Evolutionary conservation across 2,113 vertebrate species (phyloP), one percentile per base, ranked within the genome.

Genomic region (Panthera uncia): DNA sequence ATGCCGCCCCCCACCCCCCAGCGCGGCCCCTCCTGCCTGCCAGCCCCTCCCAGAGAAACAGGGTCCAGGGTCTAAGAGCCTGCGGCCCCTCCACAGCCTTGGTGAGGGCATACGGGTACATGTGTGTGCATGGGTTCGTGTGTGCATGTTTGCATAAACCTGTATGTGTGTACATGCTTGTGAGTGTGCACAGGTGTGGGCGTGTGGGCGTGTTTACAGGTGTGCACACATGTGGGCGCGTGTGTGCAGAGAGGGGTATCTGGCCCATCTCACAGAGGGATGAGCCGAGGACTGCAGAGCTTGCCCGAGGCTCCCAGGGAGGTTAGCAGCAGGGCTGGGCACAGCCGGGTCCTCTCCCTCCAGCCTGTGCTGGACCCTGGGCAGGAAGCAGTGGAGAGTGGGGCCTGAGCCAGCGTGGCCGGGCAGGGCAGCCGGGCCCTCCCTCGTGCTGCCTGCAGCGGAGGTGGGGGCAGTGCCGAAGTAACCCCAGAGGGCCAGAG

Each of bases 141-240:
- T n/a, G 33, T 45, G 29, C 50, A 19, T 12, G 38, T 65, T 16
- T 12, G 16, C 57, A 29, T 29, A 4, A 23, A 33, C 15, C 69
- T 4, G 45, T 21, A 9, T 61, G 57, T 23, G 57, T 48, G 29
- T 33, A 5, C 38, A 21, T 69, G 68, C 14, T 36, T 69, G 13
- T 12, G 9, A 18, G 7, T 18, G 6, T 13, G 11, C 25, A 18
- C 10, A 15, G 23, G 4, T 15, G 4, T 10, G 31, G 19, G n/a
- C 18, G 14, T 33, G 29, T 69, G 45, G 8, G 13, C 45, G 10
- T 74, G 71, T 23, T 27, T 74, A 23, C 3, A 6, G 31, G 9
- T 14, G 7, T 16, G 8, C 27, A 21, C 7, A 13, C 33, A 5
- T 18, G 5, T 12, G 33, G n/a, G 50, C 1, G 7, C 5, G 7